These are phyloP conservation scores for Thymelicus acteon DNA, from an alignment of 2,888 invertebrate species.

Conservation along the genomic window DNA sequence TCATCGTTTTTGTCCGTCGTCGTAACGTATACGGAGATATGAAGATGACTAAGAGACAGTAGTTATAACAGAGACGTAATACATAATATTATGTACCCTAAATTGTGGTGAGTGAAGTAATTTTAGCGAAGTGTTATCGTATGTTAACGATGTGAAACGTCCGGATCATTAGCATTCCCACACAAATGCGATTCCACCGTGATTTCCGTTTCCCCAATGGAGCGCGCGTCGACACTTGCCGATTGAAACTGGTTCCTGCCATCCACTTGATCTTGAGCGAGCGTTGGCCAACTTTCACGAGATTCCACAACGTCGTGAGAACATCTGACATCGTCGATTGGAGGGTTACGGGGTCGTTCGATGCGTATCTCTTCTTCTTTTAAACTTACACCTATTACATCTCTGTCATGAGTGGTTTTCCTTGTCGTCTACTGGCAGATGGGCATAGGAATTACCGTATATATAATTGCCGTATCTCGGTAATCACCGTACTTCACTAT, in stretches of 20 bases:
- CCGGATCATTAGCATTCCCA: constrained; percentile 31
- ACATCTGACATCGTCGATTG: constrained; percentile 35
- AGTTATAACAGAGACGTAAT: too few relatives aligned
- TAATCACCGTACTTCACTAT: too few relatives aligned
- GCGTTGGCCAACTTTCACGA: constrained; percentile 81
- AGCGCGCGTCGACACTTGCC: constrained; percentile 61
- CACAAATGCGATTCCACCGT: constrained; percentile 23
- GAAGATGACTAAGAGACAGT: too few relatives aligned
- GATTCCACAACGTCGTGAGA: constrained; percentile 64
- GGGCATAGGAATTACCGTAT: too few relatives aligned
- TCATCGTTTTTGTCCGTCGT: too few relatives aligned
- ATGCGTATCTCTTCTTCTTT: constrained; percentile 20
- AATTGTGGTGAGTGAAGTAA: too few relatives aligned
- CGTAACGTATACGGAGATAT: too few relatives aligned
- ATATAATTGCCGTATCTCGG: too few relatives aligned
- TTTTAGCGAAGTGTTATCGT: not conserved
- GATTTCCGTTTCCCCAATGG: constrained; percentile 30
- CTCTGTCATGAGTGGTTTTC: too few relatives aligned
- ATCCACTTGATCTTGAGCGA: constrained; percentile 73
- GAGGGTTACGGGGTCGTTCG: constrained; percentile 38
- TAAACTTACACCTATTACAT: not conserved
- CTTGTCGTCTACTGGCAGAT: too few relatives aligned
- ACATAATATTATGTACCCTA: too few relatives aligned
- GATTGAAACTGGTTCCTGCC: constrained; percentile 74
- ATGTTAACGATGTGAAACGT: not conserved